Conservation (phyloP, 2,113 vertebrate genomes). For the Notarius lentiginosus region DNA sequence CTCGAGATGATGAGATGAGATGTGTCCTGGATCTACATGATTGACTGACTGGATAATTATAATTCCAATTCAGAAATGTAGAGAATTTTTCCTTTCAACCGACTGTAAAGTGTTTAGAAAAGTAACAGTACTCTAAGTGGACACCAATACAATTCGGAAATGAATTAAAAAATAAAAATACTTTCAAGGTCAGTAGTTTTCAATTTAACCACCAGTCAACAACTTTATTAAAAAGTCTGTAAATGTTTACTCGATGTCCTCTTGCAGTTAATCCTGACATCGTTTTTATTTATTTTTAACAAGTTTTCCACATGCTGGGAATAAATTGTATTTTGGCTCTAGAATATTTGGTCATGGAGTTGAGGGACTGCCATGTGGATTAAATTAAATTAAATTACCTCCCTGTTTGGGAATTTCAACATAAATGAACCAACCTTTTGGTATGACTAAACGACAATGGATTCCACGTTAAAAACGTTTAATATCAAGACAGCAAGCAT, state of each 20-base stretch:
- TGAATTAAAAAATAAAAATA: background rate
- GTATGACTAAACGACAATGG: background rate
- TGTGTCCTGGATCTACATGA: background rate
- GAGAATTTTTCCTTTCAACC: background rate
- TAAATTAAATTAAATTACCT: background rate
- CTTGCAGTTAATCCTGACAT: background rate
- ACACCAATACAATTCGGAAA: background rate
- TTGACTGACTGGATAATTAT: background rate
- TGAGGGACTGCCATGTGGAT: background rate
- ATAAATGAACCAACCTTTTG: background rate
- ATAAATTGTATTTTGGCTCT: background rate
- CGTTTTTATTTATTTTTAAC: background rate
- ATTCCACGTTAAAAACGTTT: slow-evolving; percentile 59
- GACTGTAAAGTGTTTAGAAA: background rate
- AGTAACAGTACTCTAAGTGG: background rate
- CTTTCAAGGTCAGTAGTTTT: background rate
- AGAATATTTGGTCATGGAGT: background rate
- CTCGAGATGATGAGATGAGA: no score
- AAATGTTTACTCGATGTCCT: background rate
- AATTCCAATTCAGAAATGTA: no score
- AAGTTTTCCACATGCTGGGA: background rate
- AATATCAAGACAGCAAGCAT: slow-evolving; percentile 74
- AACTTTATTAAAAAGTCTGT: background rate
- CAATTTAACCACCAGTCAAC: background rate
- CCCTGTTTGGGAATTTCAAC: background rate